phyloP scores from a whole-genome alignment of 2,113 vertebrate genomes.

The Thinocorus orbignyianus region DNA sequence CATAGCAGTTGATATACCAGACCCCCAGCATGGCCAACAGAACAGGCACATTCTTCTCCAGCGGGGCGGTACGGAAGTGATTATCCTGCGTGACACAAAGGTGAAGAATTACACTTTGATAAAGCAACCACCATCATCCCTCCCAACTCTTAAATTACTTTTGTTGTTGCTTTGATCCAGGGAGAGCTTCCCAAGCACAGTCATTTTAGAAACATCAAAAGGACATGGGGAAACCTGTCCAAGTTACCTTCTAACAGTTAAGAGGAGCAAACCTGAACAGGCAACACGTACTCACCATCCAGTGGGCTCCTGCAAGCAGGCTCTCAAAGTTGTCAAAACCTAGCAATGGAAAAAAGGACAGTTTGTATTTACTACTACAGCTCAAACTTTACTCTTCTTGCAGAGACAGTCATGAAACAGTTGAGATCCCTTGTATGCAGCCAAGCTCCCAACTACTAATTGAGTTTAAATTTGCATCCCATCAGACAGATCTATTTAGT shows the following conservation, averaged over 20 bases:
- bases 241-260: neutral
- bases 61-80: slow-evolving; percentile 86
- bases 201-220: neutral
- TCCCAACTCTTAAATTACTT: neutral
- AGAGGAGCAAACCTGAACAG: neutral
- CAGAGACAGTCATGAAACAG: neutral
- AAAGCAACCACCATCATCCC: neutral
- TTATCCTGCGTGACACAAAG: slow-evolving; percentile 79
- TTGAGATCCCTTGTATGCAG: neutral
- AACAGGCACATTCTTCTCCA: slow-evolving; percentile 90
- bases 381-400: neutral
- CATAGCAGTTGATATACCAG: slow-evolving; percentile 97
- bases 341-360: slow-evolving; percentile 27
- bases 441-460: neutral
- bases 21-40: slow-evolving; percentile 91
- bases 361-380: neutral
- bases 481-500: neutral
- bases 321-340: slow-evolving; percentile 90
- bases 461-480: neutral
- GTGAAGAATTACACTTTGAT: neutral
- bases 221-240: neutral
- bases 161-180: neutral
- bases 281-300: slow-evolving; percentile 86
- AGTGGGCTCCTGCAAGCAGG: slow-evolving; percentile 92
- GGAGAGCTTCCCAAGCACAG: neutral